phyloP scores from a whole-genome alignment of 2,888 invertebrate species.

The Celastrina argiolus region DNA sequence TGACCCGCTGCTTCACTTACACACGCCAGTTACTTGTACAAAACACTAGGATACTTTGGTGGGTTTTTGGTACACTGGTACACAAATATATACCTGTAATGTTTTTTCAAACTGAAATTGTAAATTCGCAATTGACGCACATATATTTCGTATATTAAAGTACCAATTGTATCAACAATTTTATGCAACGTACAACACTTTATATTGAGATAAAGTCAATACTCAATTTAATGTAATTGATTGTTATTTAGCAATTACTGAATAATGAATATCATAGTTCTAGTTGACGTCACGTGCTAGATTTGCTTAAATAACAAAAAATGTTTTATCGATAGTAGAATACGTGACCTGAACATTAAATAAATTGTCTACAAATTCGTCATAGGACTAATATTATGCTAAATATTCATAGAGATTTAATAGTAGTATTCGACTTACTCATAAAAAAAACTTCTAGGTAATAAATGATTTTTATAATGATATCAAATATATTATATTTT shows the following conservation, averaged over 20 bases:
- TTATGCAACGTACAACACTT: neutral
- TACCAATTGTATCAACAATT: too few relatives aligned
- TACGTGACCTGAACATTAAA: neutral
- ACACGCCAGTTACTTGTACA: conserved; percentile 11
- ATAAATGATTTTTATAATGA: too few relatives aligned
- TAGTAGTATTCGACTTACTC: too few relatives aligned
- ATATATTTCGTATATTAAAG: too few relatives aligned
- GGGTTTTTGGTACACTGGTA: neutral
- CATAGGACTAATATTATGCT: neutral
- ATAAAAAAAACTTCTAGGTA: neutral
- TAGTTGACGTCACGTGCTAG: neutral
- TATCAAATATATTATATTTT: too few relatives aligned
- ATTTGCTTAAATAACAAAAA: neutral
- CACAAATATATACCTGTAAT: too few relatives aligned
- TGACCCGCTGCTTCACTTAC: conserved; percentile 36
- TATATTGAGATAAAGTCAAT: neutral
- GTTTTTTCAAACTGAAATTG: too few relatives aligned
- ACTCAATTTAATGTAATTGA: neutral
- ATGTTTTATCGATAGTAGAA: neutral
- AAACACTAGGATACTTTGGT: neutral
- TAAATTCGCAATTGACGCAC: too few relatives aligned
- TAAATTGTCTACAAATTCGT: neutral
- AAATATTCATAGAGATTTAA: neutral
- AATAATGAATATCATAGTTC: neutral
- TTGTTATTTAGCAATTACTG: neutral